These are phyloP conservation scores for Apaloderma vittatum DNA, from an alignment of 2,113 vertebrate species.

Conservation along the genomic window DNA sequence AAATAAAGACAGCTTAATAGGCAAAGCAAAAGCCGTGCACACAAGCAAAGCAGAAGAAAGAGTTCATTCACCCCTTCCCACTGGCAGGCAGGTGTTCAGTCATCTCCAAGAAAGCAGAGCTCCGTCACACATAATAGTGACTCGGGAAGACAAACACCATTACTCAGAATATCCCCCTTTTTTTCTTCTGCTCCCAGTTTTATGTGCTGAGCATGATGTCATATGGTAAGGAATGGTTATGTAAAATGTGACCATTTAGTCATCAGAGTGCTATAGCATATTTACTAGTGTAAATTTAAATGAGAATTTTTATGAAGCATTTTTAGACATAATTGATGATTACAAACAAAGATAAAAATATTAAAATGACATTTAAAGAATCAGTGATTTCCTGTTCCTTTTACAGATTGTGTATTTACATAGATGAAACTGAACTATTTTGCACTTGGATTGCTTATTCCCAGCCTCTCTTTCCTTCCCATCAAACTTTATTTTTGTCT, in stretches of 20 bases:
- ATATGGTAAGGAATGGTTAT: neutral
- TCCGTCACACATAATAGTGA: too few species aligned
- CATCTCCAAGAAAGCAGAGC: neutral
- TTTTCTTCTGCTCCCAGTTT: neutral
- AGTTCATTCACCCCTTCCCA: neutral
- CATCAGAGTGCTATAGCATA: neutral
- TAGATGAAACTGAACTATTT: neutral
- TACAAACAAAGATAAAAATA: neutral
- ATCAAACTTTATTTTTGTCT: neutral
- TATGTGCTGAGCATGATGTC: neutral
- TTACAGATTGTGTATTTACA: neutral
- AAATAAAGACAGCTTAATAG: neutral
- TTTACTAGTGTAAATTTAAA: neutral
- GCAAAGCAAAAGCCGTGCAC: neutral
- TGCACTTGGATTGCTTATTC: neutral
- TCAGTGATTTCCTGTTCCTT: neutral
- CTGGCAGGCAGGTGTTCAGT: neutral
- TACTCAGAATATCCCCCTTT: rapidly evolving
- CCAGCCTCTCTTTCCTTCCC: neutral
- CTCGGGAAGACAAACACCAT: too few species aligned
- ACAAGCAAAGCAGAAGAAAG: neutral
- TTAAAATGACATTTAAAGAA: neutral
- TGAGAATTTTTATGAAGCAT: neutral
- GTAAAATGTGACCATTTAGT: neutral
- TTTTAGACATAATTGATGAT: neutral